Base-by-base conservation (phyloP, 2,888 invertebrate species). In the Andrena fulva region DNA sequence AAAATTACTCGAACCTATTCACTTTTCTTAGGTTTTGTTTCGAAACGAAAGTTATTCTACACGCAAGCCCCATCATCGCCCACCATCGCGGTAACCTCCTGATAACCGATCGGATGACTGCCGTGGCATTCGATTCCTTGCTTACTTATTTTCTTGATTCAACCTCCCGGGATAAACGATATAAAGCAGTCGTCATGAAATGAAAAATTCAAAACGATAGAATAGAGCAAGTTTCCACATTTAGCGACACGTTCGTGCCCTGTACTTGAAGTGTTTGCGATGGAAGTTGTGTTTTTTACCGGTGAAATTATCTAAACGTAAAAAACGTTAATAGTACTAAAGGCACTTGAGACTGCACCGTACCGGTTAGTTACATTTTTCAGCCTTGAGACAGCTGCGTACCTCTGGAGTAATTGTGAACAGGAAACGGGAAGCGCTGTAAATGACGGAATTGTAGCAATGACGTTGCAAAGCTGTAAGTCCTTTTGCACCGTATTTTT, bases 1-100 rank as follows among this genome's bases (percentile, higher is more conserved):
- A 83, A 89, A 89, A 89, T 89, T 89, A 82, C 89, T 80, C 80
- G 84, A 73, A 78, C 88, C 85, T 84, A 88, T 84, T 78, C 76
- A 72, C 77, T 80, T 56, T 87, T 83, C 80, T 83, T 84, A 59
- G 75, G 72, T 78, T 85, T 82, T 84, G 79, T 87, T 86, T 86
- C 83, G 80, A 80, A 87, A 85, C 89, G 70, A 87, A 89, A 82
- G 77, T 79, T 87, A 87, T 84, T 73, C 89, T 67, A 80, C 89
- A 90, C 87, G 89, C 88, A 80, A 84, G 70, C 82, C 77, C 79
- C 85, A 86, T 87, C 85, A 84, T 84, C 84, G 84, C 64, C 73
- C 79, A 59, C 72, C 84, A 84, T 68, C 77, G 64, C 10, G 72
- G 67, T 77, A 75, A 81, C 77, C 85, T 52, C 24, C 73, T 75